Base-by-base conservation (phyloP, 2,888 invertebrate species). In the Tuta absoluta region DNA sequence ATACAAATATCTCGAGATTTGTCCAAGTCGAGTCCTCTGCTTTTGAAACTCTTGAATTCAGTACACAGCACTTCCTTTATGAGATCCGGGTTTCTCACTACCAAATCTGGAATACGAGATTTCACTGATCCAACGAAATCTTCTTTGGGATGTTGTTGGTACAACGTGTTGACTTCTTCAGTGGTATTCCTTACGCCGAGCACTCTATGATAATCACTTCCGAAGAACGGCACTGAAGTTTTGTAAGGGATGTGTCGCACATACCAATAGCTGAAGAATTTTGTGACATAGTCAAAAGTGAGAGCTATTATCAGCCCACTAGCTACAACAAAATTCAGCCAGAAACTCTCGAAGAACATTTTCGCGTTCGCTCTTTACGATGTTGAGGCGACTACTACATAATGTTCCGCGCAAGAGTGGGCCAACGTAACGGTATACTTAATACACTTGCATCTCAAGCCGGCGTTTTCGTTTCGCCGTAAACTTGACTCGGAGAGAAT, bases 1-100 rank as follows among this genome's bases (percentile, higher is more conserved):
- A 91, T 82, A 87, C 90, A 91, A 88, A 89, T 86, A 89, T 91
- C 91, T 85, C 79, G 82, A 81, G 91, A 89, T 85, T 88, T 90
- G 86, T 89, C 89, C 84, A 91, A 85, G 79, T 82, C 84, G 73
- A 87, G 85, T 75, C 91, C 91, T 81, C 91, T 82, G 78, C 86
- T 84, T 81, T 88, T 86, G 85, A 91, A 91, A 87, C 88, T 82
- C 71, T 83, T 82, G 74, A 87, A 90, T 82, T 90, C 89, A 72
- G 89, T 86, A 69, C 86, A 89, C 82, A 91, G 78, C 74, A 91
- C 83, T 76, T 84, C 85, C 79, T 88, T 87, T 76, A 88, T 79
- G 53, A 81, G 79, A 70, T 89, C 86, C 71, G 89, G 84, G 72
- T 90, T 89, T 77, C 87, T 87, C 65, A 91, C 84, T 72, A 89